Base-by-base conservation (phyloP, 1,140 invertebrate genomes). In the Phocides pigmalion region DNA sequence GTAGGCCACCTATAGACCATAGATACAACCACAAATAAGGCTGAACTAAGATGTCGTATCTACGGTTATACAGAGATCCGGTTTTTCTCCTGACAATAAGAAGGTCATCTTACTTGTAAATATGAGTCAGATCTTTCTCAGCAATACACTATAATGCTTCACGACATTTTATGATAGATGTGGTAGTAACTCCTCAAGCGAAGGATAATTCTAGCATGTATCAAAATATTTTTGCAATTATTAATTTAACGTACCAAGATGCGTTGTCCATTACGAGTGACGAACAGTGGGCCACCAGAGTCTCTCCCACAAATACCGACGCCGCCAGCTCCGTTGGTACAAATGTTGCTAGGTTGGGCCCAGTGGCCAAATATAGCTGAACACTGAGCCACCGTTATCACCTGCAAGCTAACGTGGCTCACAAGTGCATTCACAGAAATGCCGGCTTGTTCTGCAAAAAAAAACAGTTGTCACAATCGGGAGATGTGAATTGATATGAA, bases 231-330 rank as follows among this genome's bases (percentile, higher is more conserved):
- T 22, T 22, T 3, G 22, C 3, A 22, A 28, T 15, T 15, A 61
- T 39, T 42, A 12, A 17, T 50, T 56, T 75, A 32, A 32, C 28
- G 28, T 62, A 87, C 84, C 70, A 84, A 62, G 17, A 70, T 68
- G 3, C 39, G 49, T 20, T 59, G 28, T 53, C 80, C 81, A 19
- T 73, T 70, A 0, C 62, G 62, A 3, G 58, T 66, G 6, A 81
- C 2, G 9, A 73, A 53, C 0, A 87, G 71, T 9, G 84, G 84
- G 0, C 84, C 84, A n/a, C 84, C 84, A 25, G 81, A 84, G 66
- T 87, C 84, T 0, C 84, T 82, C 4, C 68, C 47, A 54, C 84
- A 87, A 32, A 87, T 72, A 50, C 84, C 84, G 9, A 84, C 76
- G 0, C 76, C 69, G 6, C 79, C 78, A 4, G 28, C 19, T 8